Base-by-base conservation (phyloP, 2,888 invertebrate genomes). In the Mayetiola destructor region DNA sequence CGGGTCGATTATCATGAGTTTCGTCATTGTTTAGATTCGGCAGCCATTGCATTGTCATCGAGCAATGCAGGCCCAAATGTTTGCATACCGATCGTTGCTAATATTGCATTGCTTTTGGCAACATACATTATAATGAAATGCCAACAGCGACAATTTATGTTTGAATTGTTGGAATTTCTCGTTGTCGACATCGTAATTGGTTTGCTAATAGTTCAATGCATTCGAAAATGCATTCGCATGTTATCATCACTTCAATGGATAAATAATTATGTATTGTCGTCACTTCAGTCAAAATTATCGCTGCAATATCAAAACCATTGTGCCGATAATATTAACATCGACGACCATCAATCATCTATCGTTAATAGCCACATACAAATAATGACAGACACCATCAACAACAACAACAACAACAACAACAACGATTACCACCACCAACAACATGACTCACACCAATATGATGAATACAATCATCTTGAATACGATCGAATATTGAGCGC, bases 1-100 rank as follows among this genome's bases (percentile, higher is more conserved):
- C 79, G 88, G 55, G 76, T 92, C 55, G 89, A 89, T 69, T 84
- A 82, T 66, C 76, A 79, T 21, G 83, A 85, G 59, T 90, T 87
- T 73, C 79, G 82, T 58, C 79, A 82, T 62, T 93, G 93, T 69
- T 80, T 90, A 53, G 82, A 87, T 63, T 84, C 85, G 6, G 85
- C 87, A 30, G 85, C 87, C 48, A 83, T 83, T 67, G 85, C 86
- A 1, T 71, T 87, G 55, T 81, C 83, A 23, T 80, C 84, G 1
- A 76, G 77, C 4, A 14, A 21, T 54, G 21, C 20, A 54, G 20
- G 35, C 10, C 36, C 32, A 35, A 32, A 36, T 35, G 21, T 35
- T 69, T 39, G 64, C 69, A 40, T 42, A 48, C 21, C 56, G 48
- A 56, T 48, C 14, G 40, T 27, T 14, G 40, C 42, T 21, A 32